A percentile compares a stretch with the other conserved stretches of the same genome.
Conservation (phyloP, 2,113 vertebrate species). For the Alexandromys fortis region DNA sequence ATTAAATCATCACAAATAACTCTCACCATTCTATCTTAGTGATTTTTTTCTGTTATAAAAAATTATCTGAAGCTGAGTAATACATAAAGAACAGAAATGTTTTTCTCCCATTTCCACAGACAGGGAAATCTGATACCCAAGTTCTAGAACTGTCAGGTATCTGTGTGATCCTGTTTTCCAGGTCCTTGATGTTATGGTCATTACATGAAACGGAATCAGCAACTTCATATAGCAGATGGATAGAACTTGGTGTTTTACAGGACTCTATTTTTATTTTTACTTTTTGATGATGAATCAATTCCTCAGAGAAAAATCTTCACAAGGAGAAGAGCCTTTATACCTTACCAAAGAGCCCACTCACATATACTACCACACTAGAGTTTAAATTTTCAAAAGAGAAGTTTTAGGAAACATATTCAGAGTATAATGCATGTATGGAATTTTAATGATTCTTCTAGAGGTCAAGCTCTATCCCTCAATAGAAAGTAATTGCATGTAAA, state of each 20-base stretch:
- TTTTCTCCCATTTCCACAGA: background rate
- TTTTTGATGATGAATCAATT: background rate
- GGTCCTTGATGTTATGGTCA: background rate
- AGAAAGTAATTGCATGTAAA: background rate
- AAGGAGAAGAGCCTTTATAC: no score
- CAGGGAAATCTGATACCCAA: background rate
- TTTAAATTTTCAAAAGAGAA: background rate
- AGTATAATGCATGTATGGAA: background rate
- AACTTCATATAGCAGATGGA: no score
- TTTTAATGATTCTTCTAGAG: background rate
- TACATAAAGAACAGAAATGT: background rate
- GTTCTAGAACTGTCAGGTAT: background rate
- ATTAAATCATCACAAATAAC: background rate
- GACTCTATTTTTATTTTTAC: background rate
- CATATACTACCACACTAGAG: background rate
- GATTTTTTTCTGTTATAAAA: background rate
- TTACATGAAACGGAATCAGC: accelerated
- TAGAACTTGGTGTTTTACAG: background rate
- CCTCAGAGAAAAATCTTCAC: background rate
- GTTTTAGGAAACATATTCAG: no score
- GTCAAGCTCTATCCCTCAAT: background rate
- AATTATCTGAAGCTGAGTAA: background rate
- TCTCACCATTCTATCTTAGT: background rate
- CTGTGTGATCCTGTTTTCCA: background rate
- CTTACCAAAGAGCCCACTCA: accelerated